A percentile compares a stretch with the other conserved stretches of the same genome.
phyloP scores from a whole-genome alignment of 2,797 vertebrate genomes.

The Chelonia mydas region DNA sequence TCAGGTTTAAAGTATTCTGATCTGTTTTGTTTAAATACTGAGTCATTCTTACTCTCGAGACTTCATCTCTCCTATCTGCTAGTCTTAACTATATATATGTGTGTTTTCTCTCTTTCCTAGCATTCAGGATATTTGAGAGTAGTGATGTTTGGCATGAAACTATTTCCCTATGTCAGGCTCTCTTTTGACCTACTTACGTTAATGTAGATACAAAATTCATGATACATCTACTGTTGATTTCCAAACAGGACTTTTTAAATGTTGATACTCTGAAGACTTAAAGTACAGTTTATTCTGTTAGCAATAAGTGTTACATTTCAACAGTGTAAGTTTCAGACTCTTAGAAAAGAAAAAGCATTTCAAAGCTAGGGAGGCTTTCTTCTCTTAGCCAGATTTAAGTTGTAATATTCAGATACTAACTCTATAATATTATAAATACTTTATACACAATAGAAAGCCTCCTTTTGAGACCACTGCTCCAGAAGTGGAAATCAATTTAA shows the following conservation, averaged over 20 bases:
- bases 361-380: not conserved
- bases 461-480: not conserved
- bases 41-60: conserved; percentile 33
- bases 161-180: not conserved
- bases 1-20: conserved; percentile 41
- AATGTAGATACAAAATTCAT: not conserved
- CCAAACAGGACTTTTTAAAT: not conserved
- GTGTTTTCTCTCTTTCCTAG: conserved; percentile 51
- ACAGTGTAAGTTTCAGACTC: not conserved
- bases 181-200: not conserved
- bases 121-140: conserved; percentile 6
- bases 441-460: not conserved
- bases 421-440: not conserved
- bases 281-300: not conserved
- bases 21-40: conserved; percentile 39
- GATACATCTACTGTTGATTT: not conserved
- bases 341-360: not conserved
- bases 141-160: not conserved
- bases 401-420: not conserved
- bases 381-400: not conserved
- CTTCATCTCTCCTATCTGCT: conserved; percentile 43
- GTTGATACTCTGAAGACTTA: not conserved
- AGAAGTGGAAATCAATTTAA: not conserved
- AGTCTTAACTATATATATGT: conserved; percentile 26
- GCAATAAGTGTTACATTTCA: not conserved